Percentiles rank a stretch among this genome's conserved stretches.
phyloP scores from a whole-genome alignment of 2,113 vertebrate genomes.

The Haemorhous mexicanus region DNA sequence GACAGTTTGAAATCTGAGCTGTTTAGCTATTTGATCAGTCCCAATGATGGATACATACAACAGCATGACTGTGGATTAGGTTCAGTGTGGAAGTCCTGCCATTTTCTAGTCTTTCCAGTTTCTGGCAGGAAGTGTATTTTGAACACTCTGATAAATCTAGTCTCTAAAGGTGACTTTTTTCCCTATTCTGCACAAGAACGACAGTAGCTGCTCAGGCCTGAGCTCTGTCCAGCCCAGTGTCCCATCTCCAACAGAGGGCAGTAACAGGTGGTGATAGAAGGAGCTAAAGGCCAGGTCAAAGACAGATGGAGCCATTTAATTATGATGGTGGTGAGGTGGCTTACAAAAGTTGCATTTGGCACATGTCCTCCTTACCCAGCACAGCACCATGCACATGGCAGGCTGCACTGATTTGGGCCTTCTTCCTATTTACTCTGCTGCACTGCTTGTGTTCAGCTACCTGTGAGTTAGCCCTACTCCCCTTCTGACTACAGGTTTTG shows the following conservation, averaged over 20 bases:
- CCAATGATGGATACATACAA: background rate
- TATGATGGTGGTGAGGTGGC: background rate
- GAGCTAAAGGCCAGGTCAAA: background rate
- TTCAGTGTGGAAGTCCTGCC: background rate
- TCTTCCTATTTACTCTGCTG: background rate
- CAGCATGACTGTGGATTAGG: background rate
- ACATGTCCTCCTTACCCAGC: background rate
- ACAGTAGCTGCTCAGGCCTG: background rate
- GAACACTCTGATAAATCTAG: background rate
- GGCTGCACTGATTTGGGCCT: background rate
- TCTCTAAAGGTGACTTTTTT: background rate
- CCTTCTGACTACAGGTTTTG: background rate
- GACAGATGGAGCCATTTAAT: background rate
- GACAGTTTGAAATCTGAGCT: background rate
- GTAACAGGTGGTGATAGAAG: background rate
- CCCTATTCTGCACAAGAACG: background rate
- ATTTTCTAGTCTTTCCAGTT: background rate
- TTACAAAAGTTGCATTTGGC: background rate
- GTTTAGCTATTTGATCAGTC: background rate
- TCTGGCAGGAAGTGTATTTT: background rate
- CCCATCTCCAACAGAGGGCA: background rate
- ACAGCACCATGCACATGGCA: background rate
- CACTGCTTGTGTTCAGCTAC: background rate
- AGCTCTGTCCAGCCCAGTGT: background rate
- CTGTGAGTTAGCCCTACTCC: background rate